phyloP scores from a whole-genome alignment of 1,140 invertebrate species.

The Drosophila mojavensis region DNA sequence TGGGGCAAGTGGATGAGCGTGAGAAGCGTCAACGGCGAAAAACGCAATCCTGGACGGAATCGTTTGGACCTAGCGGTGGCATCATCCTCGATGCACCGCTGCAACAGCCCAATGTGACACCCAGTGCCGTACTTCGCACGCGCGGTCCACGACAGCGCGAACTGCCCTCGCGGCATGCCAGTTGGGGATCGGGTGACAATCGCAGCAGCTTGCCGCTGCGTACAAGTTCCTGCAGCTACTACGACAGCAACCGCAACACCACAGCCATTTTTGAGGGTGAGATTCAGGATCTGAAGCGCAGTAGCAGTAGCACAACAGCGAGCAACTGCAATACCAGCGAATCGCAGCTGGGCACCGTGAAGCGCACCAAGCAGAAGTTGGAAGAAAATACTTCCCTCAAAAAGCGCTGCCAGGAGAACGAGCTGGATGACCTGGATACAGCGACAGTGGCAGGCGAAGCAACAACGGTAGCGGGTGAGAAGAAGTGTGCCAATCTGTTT shows the following conservation, averaged over 20 bases:
- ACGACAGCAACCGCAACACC: slow-evolving; percentile 86
- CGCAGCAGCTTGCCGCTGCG: slow-evolving; percentile 87
- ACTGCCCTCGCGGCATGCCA: slow-evolving; percentile 90
- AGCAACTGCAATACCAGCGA: slow-evolving; percentile 62
- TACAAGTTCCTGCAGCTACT: slow-evolving; percentile 91
- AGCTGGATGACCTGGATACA: slow-evolving; percentile 53
- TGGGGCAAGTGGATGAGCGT: slow-evolving; percentile 88
- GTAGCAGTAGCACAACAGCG: slow-evolving; percentile 44
- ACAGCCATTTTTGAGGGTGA: slow-evolving; percentile 79
- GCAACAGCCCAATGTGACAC: slow-evolving; percentile 28
- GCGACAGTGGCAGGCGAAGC: not conserved
- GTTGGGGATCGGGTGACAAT: slow-evolving; percentile 91
- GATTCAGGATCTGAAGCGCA: slow-evolving; percentile 76
- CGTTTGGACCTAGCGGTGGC: slow-evolving; percentile 84
- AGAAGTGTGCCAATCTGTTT: slow-evolving; percentile 61
- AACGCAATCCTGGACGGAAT: slow-evolving; percentile 79
- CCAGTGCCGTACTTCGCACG: slow-evolving; percentile 45
- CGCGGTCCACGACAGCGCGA: slow-evolving; percentile 84
- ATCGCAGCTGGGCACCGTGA: slow-evolving; percentile 88
- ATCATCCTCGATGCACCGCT: slow-evolving; percentile 84
- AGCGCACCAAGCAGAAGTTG: slow-evolving; percentile 89
- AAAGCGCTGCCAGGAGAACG: slow-evolving; percentile 84
- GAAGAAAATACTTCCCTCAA: slow-evolving; percentile 87
- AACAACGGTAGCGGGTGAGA: slow-evolving; percentile 18
- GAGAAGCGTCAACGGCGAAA: slow-evolving; percentile 73